These are phyloP conservation scores for Enhydra lutris DNA, from an alignment of 2,113 vertebrate species.

Conservation along the genomic window DNA sequence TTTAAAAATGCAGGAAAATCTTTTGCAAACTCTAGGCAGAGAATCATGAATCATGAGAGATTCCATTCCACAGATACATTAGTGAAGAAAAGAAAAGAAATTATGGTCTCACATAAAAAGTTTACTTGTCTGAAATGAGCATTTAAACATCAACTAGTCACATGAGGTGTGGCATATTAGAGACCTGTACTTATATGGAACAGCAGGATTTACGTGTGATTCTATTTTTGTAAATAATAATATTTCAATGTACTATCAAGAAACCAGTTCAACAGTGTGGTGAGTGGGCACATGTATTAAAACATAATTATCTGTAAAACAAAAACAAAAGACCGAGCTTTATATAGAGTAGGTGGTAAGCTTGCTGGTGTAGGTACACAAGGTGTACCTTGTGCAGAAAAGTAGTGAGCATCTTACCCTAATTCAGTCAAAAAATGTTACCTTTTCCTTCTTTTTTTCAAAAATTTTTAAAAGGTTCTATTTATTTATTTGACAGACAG, in stretches of 20 bases:
- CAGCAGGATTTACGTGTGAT: neutral
- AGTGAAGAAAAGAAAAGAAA: neutral
- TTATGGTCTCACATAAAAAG: neutral
- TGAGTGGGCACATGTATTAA: neutral
- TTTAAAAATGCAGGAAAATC: neutral
- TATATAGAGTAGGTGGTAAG: neutral
- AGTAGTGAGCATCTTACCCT: neutral
- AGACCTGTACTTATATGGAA: neutral
- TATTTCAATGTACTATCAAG: neutral
- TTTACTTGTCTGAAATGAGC: neutral
- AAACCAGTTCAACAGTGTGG: neutral
- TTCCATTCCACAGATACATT: neutral
- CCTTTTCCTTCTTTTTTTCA: neutral
- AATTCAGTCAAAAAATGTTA: neutral
- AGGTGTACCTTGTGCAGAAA: accelerated
- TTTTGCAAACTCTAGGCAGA: neutral
- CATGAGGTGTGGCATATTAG: neutral
- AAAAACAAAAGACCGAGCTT: neutral
- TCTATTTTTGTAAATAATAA: neutral
- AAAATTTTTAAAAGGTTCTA: too few relatives aligned
- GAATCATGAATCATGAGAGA: neutral
- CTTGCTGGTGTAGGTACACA: neutral
- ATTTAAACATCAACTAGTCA: neutral
- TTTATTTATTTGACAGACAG: too few relatives aligned
- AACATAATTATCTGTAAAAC: neutral